phyloP scores from a whole-genome alignment of 2,113 vertebrate species.

The Psammodynastes pulverulentus region DNA sequence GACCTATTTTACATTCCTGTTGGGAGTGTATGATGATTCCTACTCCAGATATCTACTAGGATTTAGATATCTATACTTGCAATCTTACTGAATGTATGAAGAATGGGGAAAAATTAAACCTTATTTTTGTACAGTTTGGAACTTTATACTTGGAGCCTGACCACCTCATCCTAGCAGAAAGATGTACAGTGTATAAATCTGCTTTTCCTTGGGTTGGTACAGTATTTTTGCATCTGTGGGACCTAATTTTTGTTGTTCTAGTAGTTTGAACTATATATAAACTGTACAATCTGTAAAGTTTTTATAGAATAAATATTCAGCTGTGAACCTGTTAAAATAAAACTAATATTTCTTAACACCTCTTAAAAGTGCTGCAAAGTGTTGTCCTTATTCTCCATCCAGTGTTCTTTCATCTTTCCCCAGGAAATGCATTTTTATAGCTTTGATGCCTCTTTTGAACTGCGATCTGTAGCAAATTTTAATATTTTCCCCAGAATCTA shows the following conservation, averaged over 20 bases:
- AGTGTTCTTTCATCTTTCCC: slow-evolving; percentile 29
- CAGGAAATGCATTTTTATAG: slow-evolving; percentile 10
- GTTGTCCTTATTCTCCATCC: slow-evolving; percentile 4
- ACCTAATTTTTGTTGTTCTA: slow-evolving; percentile 83
- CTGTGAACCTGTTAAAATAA: slow-evolving; percentile 89
- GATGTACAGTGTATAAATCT: slow-evolving; percentile 77
- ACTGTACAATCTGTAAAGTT: slow-evolving; percentile 92
- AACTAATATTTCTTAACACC: slow-evolving; percentile 88
- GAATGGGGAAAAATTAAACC: slow-evolving; percentile 75
- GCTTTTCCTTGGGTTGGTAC: slow-evolving; percentile 79
- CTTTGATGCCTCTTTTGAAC: not conserved
- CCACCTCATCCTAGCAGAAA: slow-evolving; percentile 71
- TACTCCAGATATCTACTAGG: slow-evolving; percentile 64
- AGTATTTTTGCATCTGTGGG: slow-evolving; percentile 87
- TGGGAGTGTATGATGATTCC: slow-evolving; percentile 71
- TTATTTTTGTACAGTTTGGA: slow-evolving; percentile 89
- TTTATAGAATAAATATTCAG: slow-evolving; percentile 89
- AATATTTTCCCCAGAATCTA: not conserved
- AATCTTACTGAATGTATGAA: slow-evolving; percentile 82
- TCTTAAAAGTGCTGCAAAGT: slow-evolving; percentile 47
- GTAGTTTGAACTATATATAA: slow-evolving; percentile 84
- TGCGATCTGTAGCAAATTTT: not conserved
- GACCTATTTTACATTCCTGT: slow-evolving; percentile 68
- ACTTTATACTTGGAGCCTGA: slow-evolving; percentile 81
- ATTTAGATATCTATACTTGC: slow-evolving; percentile 73